Evolutionary conservation across 2,888 invertebrate genomes (phyloP).

Genomic region (Ichneumon xanthorius): DNA sequence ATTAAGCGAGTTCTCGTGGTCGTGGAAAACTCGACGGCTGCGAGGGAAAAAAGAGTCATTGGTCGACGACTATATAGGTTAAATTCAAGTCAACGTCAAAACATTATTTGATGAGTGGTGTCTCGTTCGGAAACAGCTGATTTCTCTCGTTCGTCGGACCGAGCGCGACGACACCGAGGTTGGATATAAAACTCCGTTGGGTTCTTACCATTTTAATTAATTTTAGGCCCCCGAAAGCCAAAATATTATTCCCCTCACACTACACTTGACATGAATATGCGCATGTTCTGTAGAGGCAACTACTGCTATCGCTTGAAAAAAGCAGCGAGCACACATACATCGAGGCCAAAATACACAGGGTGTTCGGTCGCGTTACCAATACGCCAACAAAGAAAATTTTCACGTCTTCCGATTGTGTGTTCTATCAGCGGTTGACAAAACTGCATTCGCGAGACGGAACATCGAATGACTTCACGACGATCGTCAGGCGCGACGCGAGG

Average conservation of each 20-base stretch:
- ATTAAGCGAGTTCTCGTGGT: background rate
- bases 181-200: background rate
- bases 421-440: conserved; percentile 19
- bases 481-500: background rate
- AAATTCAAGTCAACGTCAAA: conserved; percentile 66
- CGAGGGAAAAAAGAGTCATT: conserved; percentile 10
- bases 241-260: conserved; percentile 84
- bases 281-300: conserved; percentile 64
- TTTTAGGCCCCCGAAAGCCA: conserved; percentile 83
- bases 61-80: conserved; percentile 58
- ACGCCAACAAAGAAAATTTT: conserved; percentile 5
- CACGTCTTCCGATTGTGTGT: background rate
- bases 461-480: conserved; percentile 23
- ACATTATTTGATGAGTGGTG: conserved; percentile 32
- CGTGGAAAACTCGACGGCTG: background rate
- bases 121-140: conserved; percentile 57
- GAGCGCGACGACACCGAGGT: conserved; percentile 1
- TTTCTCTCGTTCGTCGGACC: conserved; percentile 21
- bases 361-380: conserved; percentile 3
- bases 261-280: conserved; percentile 83
- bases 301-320: conserved; percentile 44
- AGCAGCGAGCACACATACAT: conserved; percentile 39
- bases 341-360: conserved; percentile 6
- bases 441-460: background rate
- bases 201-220: conserved; percentile 80